Base-by-base conservation (phyloP, 23 tunicate species). In the Trididemnum clinides region DNA sequence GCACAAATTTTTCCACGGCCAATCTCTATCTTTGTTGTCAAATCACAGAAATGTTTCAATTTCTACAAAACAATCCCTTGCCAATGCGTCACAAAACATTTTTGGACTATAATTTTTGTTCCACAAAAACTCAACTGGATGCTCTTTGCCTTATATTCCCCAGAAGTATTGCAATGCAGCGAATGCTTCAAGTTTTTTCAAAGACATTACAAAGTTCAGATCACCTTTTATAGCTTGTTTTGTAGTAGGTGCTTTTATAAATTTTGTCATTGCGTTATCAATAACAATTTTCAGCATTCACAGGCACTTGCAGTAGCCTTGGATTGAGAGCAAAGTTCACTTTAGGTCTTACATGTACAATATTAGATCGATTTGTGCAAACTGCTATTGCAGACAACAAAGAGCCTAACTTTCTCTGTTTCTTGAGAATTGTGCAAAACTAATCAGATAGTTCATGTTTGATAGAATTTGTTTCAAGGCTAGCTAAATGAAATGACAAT, bases 21-120 rank as follows among this genome's bases (percentile, higher is more conserved):
- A 74, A 36, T 74, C 77, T 28, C 81, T 37, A 25, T 74, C 77
- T 71, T 71, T 71, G 77, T 71, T 71, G 77, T 71, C 77, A 71
- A 71, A 71, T 23, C 39, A 26, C 7, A 71, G 7, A 31, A 71
- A 33, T 71, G 10, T 71, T 71, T 71, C 30, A 3, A 31, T 5
- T 71, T 27, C 21, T 3, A 28, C 15, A 28, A 71, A 71, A 71
- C 7, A 27, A 71, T 28, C 77, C 38, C 6, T 27, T 20, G 10
- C n/a, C 77, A 71, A 26, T 27, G 77, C 30, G 36, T 71, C 39
- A 27, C 39, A 27, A 31, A 71, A 71, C 18, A 62, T n/a, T n/a
- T n/a, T n/a, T n/a, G n/a, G n/a, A n/a, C n/a, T n/a, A n/a, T n/a
- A n/a, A n/a, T n/a, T n/a, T 62, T 37, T 39, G 29, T 26, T 37